Percentiles rank a stretch among this genome's conserved stretches.
Conservation (phyloP, 2,888 invertebrate species). For the Dryobota labecula region DNA sequence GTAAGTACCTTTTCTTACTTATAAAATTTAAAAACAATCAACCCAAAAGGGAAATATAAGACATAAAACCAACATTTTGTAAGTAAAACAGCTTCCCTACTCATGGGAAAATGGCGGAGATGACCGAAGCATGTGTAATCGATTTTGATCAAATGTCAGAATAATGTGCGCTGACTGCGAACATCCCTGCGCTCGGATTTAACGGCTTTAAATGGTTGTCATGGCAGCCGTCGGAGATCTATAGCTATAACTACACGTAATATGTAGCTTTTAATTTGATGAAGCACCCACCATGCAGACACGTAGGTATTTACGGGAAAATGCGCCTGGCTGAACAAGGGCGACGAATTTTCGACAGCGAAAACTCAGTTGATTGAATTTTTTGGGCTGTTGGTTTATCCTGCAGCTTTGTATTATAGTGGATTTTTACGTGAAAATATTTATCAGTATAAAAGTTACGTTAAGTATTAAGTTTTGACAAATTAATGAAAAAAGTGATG, state of each 20-base stretch:
- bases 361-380: slow-evolving; percentile 13
- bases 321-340: slow-evolving; percentile 29
- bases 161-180: slow-evolving; percentile 58
- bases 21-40: background rate
- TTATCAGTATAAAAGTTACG: too few relatives aligned
- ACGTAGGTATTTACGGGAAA: slow-evolving; percentile 25
- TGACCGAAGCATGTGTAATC: slow-evolving; percentile 52
- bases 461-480: too few relatives aligned
- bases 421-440: too few relatives aligned
- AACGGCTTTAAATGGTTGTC: slow-evolving; percentile 65
- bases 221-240: slow-evolving; percentile 58
- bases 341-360: slow-evolving; percentile 9
- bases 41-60: background rate
- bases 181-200: slow-evolving; percentile 43
- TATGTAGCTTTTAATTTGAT: slow-evolving; percentile 41
- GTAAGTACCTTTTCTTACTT: slow-evolving; percentile 3
- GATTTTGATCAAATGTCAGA: slow-evolving; percentile 65
- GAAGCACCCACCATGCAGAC: slow-evolving; percentile 36
- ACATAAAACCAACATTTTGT: slow-evolving; percentile 3
- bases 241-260: slow-evolving; percentile 13
- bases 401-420: background rate
- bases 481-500: too few relatives aligned
- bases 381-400: background rate
- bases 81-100: slow-evolving; percentile 24
- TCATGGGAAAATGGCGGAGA: slow-evolving; percentile 28